Base-by-base conservation (phyloP, 2,888 invertebrate genomes). In the Coecobrya sp. region DNA sequence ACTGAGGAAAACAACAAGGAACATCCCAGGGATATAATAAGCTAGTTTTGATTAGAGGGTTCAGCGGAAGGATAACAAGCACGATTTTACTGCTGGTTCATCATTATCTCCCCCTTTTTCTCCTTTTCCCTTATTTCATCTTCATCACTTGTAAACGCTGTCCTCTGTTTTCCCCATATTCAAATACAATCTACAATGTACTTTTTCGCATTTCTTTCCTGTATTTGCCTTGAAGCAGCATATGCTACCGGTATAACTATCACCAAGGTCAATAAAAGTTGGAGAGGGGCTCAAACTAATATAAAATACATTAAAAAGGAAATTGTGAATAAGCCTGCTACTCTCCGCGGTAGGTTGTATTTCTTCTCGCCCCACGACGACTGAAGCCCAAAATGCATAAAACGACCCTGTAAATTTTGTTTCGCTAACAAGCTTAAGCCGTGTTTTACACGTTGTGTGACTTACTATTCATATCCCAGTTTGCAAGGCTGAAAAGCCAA, bases 291-390 rank as follows among this genome's bases (percentile, higher is more conserved):
- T 85, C 13, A 55, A 84, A 84, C 84, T 89, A 89, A 89, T 89
- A 89, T 89, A 89, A 89, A 89, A 89, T 73, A 84, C 89, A 89
- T 89, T 89, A 89, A 89, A 89, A 89, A 84, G 73, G 85, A 89
- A 89, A 89, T 84, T 89, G 89, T 89, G 68, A 89, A 89, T 70
- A 36, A 68, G 89, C 42, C 49, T 36, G 25, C 13, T 13, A 42
- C 19, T 19, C 36, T 73, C 22, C n/a, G n/a, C n/a, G 16, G 25
- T 30, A 27, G 36, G 5, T 13, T 68, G 11, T 27, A 7, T 68
- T 11, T 68, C 27, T 68, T 16, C 30, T 68, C 30, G n/a, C 27
- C 5, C 49, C 10, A 7, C 7, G 13, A 49, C n/a, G n/a, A 49
- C 49, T 13, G 13, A 49, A 13, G 1, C 11, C 10, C 68, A 68